Base-by-base conservation (phyloP, 2,113 vertebrate genomes). In the Geococcyx californianus region DNA sequence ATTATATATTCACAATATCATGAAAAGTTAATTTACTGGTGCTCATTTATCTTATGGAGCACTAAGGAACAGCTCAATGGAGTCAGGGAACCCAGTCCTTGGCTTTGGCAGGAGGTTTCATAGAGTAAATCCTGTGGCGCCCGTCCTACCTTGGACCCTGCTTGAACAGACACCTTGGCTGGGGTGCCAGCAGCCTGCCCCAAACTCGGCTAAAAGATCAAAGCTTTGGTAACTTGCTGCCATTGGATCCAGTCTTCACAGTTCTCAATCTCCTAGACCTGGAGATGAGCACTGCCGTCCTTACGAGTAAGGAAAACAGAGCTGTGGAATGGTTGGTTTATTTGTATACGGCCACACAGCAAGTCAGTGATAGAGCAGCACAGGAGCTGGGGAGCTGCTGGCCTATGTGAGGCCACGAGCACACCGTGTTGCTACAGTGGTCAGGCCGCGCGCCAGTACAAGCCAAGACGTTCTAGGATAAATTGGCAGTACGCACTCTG, bases 381-480 rank as follows among this genome's bases (percentile, higher is more conserved):
- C 60, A 58, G 89, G 58, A 79, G 55, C 44, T 13, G n/a, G 29
- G 78, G 80, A 75, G 81, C 60, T 67, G n/a, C 77, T 87, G 93
- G 90, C 92, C 81, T 4, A 6, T 14, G 6, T 11, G 17, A 60
- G 74, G 94, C 94, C 62, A 25, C 6, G 24, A 94, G 80, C 95
- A 84, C 79, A 52, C 80, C 33, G 58, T 58, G 90, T 29, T 95
- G 86, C 95, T 95, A 84, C 59, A 24, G 93, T 93, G 95, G 96
- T 97, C 96, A 93, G 95, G 95, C 89, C 25, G 0, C 7, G 18
- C 8, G 92, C 93, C 94, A 97, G 90, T 14, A 88, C 85, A 89
- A 97, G 90, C 93, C 17, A 8, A 97, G 93, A 92, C 78, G 52
- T 96, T 96, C 92, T 89, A 93, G 86, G 84, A 94, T 94, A 94